phyloP scores from a whole-genome alignment of 2,888 invertebrate genomes.

The Mimumesa dahlbomi region DNA sequence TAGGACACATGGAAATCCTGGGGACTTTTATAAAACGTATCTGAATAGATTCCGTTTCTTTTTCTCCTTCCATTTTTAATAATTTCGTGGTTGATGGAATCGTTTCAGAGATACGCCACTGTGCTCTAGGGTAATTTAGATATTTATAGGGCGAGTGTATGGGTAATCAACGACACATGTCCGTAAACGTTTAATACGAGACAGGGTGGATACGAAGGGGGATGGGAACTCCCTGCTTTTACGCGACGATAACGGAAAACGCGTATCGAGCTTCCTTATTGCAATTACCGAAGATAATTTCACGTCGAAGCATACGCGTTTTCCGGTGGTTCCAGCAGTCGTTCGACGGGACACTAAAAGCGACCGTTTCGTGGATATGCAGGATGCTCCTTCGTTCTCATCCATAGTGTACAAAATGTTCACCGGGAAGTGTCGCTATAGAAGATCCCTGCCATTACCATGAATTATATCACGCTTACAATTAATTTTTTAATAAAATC shows the following conservation, averaged over 20 bases:
- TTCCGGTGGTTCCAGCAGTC: conserved; percentile 12
- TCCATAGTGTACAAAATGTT: conserved; percentile 7
- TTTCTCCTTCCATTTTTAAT: too few species aligned
- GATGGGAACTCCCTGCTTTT: too few species aligned
- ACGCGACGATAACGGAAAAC: conserved; percentile 41
- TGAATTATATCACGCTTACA: too few species aligned
- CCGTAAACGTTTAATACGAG: conserved; percentile 21
- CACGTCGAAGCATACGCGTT: conserved; percentile 23
- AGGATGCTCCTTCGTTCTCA: conserved; percentile 16
- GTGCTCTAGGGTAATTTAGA: not conserved
- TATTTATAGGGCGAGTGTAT: not conserved
- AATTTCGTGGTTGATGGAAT: too few species aligned
- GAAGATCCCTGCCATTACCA: too few species aligned
- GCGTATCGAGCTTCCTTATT: conserved; percentile 49
- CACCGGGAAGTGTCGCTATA: not conserved
- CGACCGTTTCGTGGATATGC: conserved; percentile 18
- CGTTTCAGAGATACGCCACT: not conserved
- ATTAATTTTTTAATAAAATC: too few species aligned
- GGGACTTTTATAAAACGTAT: too few species aligned
- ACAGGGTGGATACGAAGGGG: too few species aligned
- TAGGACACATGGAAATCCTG: too few species aligned
- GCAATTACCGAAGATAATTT: conserved; percentile 55
- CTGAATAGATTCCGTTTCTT: too few species aligned
- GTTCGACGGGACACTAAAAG: conserved; percentile 38
- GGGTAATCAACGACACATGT: not conserved